Evolutionary conservation across 2,797 vertebrate species (phyloP), one percentile per base, ranked within the genome.

Genomic region (Mycteria americana): DNA sequence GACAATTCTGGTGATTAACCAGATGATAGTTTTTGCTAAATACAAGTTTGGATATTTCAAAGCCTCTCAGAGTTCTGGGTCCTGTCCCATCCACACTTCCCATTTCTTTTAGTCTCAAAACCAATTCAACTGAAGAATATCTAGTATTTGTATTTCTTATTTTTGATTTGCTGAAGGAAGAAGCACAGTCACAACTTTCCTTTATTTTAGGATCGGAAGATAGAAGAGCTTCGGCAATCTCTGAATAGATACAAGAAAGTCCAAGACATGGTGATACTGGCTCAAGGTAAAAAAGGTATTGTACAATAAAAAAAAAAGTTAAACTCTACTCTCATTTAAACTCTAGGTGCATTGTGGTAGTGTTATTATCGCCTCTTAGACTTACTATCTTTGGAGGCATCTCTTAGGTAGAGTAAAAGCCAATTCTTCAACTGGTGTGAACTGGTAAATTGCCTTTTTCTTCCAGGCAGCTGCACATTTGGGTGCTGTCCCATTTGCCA

Each of bases 201-300:
- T 93, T 93, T 85, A 51, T 88, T 54, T 53, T 93, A 99, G 99
- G 99, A 99, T 97, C 98, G 98, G 70, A 99, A 99, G 98, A 99
- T 99, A 95, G 99, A 99, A 92, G 99, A 99, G 78, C 98, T 99
- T 65, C 98, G 99, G 17, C 99, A 99, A 41, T 99, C 99, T 41
- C 98, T 99, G 74, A 98, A 98, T 87, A 98, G 99, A 50, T 99
- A 99, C 96, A 99, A 99, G 98, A 99, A 99, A 94, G 99, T 99
- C 85, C 99, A 99, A 93, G 99, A 99, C 75, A 99, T 99, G 97
- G 99, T 99, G 93, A 98, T 99, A 96, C 96, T 98, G 41, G 98
- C 99, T 89, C 99, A 99, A 94, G 99, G 98, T 39, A 99, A 99
- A 97, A 99, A 98, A 99, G 99, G 99, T 99, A 94, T 81, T 65